These are phyloP conservation scores for Monopterus albus DNA, from an alignment of 2,113 vertebrate species.

Conservation along the genomic window DNA sequence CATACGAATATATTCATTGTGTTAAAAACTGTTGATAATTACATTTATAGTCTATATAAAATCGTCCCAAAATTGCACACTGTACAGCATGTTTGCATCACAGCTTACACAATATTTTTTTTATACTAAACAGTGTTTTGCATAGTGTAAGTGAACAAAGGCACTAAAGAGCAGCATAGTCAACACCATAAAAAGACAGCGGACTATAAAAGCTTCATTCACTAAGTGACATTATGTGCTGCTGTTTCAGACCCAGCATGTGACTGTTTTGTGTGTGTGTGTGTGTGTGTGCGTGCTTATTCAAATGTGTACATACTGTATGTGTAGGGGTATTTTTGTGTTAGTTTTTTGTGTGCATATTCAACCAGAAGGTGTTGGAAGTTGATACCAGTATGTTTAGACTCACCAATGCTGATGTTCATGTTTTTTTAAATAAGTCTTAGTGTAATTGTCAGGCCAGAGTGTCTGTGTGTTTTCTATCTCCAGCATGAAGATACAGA, in stretches of 20 bases:
- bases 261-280: neutral
- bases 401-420: neutral
- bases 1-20: too few species aligned
- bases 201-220: constrained; percentile 62
- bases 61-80: neutral
- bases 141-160: constrained; percentile 41
- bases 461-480: neutral
- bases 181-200: constrained; percentile 46
- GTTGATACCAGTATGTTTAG: neutral
- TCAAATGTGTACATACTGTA: too few species aligned
- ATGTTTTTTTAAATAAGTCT: neutral
- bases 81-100: neutral
- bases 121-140: constrained; percentile 57
- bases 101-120: constrained; percentile 45
- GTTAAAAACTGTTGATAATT: too few species aligned
- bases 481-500: too few species aligned
- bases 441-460: constrained; percentile 7
- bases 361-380: neutral
- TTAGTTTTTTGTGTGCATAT: neutral
- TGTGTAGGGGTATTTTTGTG: too few species aligned
- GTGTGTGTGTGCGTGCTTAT: neutral
- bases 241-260: constrained; percentile 57
- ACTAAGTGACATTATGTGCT: constrained; percentile 49
- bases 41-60: too few species aligned
- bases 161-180: constrained; percentile 37